Base-by-base conservation (phyloP, 2,888 invertebrate genomes). In the Melolontha melolontha region DNA sequence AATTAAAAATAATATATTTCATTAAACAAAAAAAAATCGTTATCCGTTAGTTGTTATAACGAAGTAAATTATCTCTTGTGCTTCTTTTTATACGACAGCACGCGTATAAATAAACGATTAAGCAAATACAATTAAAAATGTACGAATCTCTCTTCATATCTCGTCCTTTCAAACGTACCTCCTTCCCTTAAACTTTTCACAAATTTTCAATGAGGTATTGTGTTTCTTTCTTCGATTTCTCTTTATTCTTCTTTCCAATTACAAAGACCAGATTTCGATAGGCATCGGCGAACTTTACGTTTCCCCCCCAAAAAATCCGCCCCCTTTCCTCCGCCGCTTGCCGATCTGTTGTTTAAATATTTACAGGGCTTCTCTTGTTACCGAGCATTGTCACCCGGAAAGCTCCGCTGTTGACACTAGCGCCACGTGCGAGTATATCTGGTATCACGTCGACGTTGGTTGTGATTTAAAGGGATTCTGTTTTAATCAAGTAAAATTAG, bases 301-400 rank as follows among this genome's bases (percentile, higher is more conserved):
- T 6, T 8, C 10, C 47, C 17, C 34, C 34, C 34, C 34, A 34
- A 34, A 29, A 5, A 6, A 6, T 6, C 10, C 10, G 1, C 16
- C 52, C 34, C 16, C 39, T 14, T 5, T 7, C 39, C 29, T n/a
- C 27, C 29, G 29, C 14, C 41, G 55, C 16, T 55, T 29, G 55
- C 55, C 40, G 40, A 59, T 59, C 59, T 44, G 44, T 44, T 59
- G 44, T 59, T 59, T 44, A 59, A 59, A 59, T 34, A 59, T 59
- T 59, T 59, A 59, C 59, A 29, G 22, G 59, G 59, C 42, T 44
- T 59, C 59, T 59, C 59, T 29, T 42, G 59, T 59, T 59, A 59
- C 55, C 29, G 29, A 40, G 59, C 29, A 29, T 29, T 59, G 59
- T 59, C 59, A 29, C 29, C 8, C 34, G 14, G 16, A 27, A 39